Percentiles rank a stretch among this genome's conserved stretches.
Conservation (phyloP, 2,113 vertebrate species). For the Empidonax traillii region DNA sequence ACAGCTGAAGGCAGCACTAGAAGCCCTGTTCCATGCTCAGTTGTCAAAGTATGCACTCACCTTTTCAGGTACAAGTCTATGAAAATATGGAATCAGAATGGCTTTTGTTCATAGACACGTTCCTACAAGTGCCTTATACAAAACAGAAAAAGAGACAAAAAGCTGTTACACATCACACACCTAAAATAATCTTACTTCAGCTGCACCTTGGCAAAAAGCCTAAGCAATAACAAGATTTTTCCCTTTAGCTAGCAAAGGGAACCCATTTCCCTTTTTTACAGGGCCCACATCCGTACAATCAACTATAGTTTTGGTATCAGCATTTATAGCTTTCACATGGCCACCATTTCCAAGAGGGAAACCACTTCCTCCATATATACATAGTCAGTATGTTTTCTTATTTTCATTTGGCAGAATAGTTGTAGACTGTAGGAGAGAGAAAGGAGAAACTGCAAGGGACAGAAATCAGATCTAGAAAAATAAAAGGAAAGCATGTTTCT, state of each 20-base stretch:
- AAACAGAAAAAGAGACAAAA: neutral
- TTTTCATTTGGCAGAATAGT: neutral
- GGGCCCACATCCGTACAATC: neutral
- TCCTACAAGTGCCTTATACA: accelerated
- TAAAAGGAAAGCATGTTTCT: neutral
- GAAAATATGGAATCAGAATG: neutral
- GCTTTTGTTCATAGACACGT: neutral
- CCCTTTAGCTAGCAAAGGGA: conserved; percentile 2
- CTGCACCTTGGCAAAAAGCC: neutral
- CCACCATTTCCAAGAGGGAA: conserved; percentile 34
- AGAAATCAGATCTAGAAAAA: neutral
- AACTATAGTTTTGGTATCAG: neutral
- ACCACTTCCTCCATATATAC: conserved; percentile 33
- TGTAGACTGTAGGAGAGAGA: neutral
- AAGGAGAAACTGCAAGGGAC: neutral
- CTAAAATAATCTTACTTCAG: conserved; percentile 12
- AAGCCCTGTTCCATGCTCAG: neutral
- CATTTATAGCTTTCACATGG: conserved; percentile 34
- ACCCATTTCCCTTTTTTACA: neutral
- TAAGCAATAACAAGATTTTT: neutral
- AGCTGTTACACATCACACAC: neutral
- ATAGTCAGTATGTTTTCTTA: neutral
- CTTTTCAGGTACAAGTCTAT: neutral
- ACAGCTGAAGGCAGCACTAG: neutral
- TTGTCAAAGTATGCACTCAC: neutral